These are phyloP conservation scores for Amphiprion clarkii DNA, from an alignment of 2,797 vertebrate genomes.

Conservation along the genomic window DNA sequence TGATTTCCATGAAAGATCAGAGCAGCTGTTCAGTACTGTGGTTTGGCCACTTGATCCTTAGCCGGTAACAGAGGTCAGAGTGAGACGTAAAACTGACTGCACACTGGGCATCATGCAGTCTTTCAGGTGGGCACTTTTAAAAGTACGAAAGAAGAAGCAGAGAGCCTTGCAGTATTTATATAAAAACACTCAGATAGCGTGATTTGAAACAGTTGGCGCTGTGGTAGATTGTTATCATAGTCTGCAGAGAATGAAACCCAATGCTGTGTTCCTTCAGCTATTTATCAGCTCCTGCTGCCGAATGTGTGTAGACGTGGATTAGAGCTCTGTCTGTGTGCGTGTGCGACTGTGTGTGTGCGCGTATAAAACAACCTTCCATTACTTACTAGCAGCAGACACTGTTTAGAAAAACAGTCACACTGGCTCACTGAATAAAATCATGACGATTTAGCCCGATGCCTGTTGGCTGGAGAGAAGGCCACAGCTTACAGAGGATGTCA, in stretches of 20 bases:
- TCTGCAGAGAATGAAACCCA: slow-evolving; percentile 72
- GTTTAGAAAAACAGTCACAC: neutral
- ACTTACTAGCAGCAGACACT: neutral
- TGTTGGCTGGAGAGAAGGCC: slow-evolving; percentile 41
- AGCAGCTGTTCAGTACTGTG: slow-evolving; percentile 81
- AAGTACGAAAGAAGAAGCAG: slow-evolving; percentile 47
- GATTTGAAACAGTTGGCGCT: slow-evolving; percentile 72
- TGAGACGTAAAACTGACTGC: slow-evolving; percentile 62
- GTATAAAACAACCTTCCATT: neutral
- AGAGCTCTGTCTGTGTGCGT: neutral
- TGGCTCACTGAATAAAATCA: slow-evolving; percentile 12
- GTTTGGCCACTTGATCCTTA: slow-evolving; percentile 78
- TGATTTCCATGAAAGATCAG: slow-evolving; percentile 83
- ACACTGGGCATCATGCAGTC: slow-evolving; percentile 63
- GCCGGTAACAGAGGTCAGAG: slow-evolving; percentile 74
- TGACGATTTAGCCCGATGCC: slow-evolving; percentile 9
- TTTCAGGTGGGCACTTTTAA: slow-evolving; percentile 71
- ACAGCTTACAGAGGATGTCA: slow-evolving; percentile 56
- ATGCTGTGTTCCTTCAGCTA: slow-evolving; percentile 62
- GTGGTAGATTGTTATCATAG: slow-evolving; percentile 75
- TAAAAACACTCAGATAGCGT: slow-evolving; percentile 55
- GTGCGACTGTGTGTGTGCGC: neutral
- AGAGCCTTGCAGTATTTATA: slow-evolving; percentile 65
- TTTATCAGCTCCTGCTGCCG: slow-evolving; percentile 62
- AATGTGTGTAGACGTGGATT: slow-evolving; percentile 36